phyloP scores from a whole-genome alignment of 2,797 vertebrate genomes.

The Schizothorax lantsangensis region DNA sequence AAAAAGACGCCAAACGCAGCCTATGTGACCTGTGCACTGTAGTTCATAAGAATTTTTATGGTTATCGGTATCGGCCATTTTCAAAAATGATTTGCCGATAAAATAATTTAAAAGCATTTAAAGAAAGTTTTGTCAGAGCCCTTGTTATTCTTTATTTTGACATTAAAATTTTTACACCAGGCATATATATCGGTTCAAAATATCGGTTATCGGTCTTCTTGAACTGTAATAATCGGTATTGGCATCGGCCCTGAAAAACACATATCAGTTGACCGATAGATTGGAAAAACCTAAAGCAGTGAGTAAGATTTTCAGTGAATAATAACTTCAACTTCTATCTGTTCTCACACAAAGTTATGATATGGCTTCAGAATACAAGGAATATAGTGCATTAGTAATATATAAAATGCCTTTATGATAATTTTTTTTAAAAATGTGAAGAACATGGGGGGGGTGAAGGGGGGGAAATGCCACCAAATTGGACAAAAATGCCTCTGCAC shows the following conservation, averaged over 20 bases:
- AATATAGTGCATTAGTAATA: neutral
- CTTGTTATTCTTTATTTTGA: neutral
- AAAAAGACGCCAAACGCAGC: neutral
- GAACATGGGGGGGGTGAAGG: too few species aligned
- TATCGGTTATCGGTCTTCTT: neutral
- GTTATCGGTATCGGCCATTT: neutral
- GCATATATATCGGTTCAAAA: neutral
- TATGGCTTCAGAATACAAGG: neutral
- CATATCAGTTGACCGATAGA: neutral
- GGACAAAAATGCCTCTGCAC: neutral
- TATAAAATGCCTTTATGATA: neutral
- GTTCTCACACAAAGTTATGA: neutral
- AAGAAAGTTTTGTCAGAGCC: neutral
- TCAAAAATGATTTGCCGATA: neutral
- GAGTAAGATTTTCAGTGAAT: neutral
- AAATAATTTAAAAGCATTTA: neutral
- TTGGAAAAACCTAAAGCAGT: neutral
- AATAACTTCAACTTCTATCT: neutral
- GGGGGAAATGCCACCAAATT: neutral
- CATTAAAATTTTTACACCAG: neutral
- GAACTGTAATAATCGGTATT: neutral
- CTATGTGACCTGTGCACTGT: neutral
- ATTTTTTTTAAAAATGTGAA: too few species aligned
- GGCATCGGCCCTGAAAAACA: neutral
- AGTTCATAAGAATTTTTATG: neutral